Base-by-base conservation (phyloP, 2,797 vertebrate species). In the Yasuhikotakia modesta region DNA sequence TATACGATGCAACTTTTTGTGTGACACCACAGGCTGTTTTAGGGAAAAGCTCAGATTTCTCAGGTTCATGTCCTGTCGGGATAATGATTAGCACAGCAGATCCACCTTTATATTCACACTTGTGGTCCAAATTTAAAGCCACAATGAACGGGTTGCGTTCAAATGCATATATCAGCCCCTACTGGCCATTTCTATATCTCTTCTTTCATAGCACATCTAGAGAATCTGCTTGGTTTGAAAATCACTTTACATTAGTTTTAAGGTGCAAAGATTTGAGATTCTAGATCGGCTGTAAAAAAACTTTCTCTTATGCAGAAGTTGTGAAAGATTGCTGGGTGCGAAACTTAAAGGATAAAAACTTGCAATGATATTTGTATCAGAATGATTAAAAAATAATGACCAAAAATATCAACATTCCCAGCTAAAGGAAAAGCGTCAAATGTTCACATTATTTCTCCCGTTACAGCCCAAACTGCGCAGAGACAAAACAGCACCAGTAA, bases 401-500 rank as follows among this genome's bases (percentile, higher is more conserved):
- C 73, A 76, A 71, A 76, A 79, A 61, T 52, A 75, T 55, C 82
- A 80, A 86, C 66, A 76, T 90, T 88, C 86, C 87, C 88, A 90
- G 87, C 84, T n/a, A 87, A 91, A 88, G 87, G 84, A 89, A 92
- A 89, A 90, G 88, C 86, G 88, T 89, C 88, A 92, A 92, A 92
- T 90, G 90, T 93, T 93, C 91, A 93, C 91, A 92, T 93, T 92
- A 88, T 90, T 87, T 89, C 57, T 78, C 63, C 79, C 91, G 89
- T 87, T 86, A 86, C 87, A 85, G 87, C 88, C 89, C 88, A 88
- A 81, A 65, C 86, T 83, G 89, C 85, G 85, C 84, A 82, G 88
- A 83, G 88, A 89, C 90, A 91, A 91, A 89, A 90, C 89, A 91
- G 90, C 90, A 91, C 91, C 92, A 92, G 90, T 90, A 89, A 88